Conservation (phyloP, 1,140 invertebrate species). For the Aradophagus sp. region DNA sequence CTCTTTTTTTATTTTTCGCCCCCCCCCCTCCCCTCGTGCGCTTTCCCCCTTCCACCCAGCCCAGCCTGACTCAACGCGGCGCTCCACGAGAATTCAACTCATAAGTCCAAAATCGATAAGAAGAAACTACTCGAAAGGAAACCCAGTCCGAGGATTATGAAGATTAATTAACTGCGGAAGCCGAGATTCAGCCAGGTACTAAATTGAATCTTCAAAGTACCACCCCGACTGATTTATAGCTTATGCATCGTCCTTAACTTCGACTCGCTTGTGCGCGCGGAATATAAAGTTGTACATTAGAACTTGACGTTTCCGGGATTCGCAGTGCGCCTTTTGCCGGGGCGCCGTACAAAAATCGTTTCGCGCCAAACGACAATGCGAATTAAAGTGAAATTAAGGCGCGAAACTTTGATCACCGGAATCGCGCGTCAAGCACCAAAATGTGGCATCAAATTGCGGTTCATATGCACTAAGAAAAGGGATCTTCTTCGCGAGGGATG, state of each 20-base stretch:
- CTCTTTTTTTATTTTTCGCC: conserved; percentile 30
- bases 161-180: conserved; percentile 64
- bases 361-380: conserved; percentile 24
- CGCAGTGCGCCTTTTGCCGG: conserved; percentile 23
- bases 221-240: conserved; percentile 60
- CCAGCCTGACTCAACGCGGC: conserved; percentile 47
- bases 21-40: no score
- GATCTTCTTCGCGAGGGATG: background rate
- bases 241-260: conserved; percentile 54
- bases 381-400: conserved; percentile 45
- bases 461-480: background rate
- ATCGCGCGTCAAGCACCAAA: conserved; percentile 15
- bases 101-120: conserved; percentile 59
- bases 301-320: conserved; percentile 50
- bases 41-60: no score
- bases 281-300: conserved; percentile 59
- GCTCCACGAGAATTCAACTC: conserved; percentile 51
- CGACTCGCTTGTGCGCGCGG: conserved; percentile 37
- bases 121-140: conserved; percentile 58
- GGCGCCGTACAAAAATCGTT: conserved; percentile 25
- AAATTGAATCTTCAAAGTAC: conserved; percentile 65
- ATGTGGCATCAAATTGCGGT: conserved; percentile 29
- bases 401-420: conserved; percentile 25
- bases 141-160: conserved; percentile 61
- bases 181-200: conserved; percentile 61